Base-by-base conservation (phyloP, 2,797 vertebrate genomes). In the Cheirogaleus major region DNA sequence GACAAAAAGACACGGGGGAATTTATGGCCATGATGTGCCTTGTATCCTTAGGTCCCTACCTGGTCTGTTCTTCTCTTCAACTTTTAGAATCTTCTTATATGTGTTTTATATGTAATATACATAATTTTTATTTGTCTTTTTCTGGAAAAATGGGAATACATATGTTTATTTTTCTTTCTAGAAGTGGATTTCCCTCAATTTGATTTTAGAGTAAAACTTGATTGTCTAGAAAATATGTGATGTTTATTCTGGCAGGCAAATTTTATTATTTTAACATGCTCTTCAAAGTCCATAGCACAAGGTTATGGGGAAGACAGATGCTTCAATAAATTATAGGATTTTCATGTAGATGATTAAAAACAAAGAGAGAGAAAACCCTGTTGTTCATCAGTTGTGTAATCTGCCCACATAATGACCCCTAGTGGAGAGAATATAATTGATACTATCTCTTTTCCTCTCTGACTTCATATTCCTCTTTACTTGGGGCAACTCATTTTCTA, bases 201-300 rank as follows among this genome's bases (percentile, higher is more conserved):
- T 83, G 11, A 67, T 48, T 97, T 93, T 92, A 88, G 89, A 95
- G 48, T 92, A 84, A 75, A 93, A 93, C 2, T 91, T 91, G 57
- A 95, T 95, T 70, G 41, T 67, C 38, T 97, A 93, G 86, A 93
- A 96, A 93, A 96, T 38, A 87, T 12, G 6, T 57, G 38, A n/a
- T 94, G 50, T 83, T 97, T 93, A 96, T 95, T 91, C 9, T 27
- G 18, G 50, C 30, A 89, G 83, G 11, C 17, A 87, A 95, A 41
- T 55, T 59, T 2, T 91, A 76, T 76, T 89, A 72, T 95, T 92
- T 95, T 80, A 94, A 72, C 65, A 45, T 52, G n/a, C 4, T 94
- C 38, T 96, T 91, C 50, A 94, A 90, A 95, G 78, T 78, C 57
- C 91, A 95, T 18, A 93, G 48, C 67, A 91, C 32, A 93, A 90